Percentiles rank a stretch among this genome's conserved stretches.
phyloP scores from a whole-genome alignment of 1,140 invertebrate genomes.

The Grapholita molesta region DNA sequence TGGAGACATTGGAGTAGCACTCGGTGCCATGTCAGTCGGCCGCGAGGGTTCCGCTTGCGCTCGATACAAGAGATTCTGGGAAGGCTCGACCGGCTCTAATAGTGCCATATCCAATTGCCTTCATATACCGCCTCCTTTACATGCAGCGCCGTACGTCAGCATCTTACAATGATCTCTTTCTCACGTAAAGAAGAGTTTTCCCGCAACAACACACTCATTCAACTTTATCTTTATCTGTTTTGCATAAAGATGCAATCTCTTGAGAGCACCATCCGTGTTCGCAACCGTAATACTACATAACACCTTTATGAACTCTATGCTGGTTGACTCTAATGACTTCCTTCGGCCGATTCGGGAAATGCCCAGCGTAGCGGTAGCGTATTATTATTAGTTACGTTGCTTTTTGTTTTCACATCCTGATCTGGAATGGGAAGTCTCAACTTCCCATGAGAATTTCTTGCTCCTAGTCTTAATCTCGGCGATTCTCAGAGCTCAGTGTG shows the following conservation, averaged over 20 bases:
- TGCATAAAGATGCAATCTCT: slow-evolving; percentile 52
- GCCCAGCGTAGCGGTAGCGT: not conserved
- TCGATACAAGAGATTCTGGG: slow-evolving; percentile 38
- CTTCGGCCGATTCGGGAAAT: slow-evolving; percentile 49
- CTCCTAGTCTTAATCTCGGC: not conserved
- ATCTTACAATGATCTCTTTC: not conserved
- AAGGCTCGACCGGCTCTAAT: slow-evolving; percentile 32
- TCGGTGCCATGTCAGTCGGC: slow-evolving; percentile 43
- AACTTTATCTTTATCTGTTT: slow-evolving; percentile 31
- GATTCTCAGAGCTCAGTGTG: not conserved
- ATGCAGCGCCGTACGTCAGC: not conserved
- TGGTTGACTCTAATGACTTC: slow-evolving; percentile 59
- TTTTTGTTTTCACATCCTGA: slow-evolving; percentile 23
- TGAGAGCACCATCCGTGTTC: slow-evolving; percentile 36
- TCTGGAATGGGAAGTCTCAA: slow-evolving; percentile 11
- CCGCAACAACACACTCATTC: not conserved
- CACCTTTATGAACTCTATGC: slow-evolving; percentile 50
- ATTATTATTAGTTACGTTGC: slow-evolving; percentile 12
- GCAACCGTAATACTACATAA: slow-evolving; percentile 51
- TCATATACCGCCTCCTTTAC: not conserved
- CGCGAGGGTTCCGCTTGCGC: slow-evolving; percentile 41
- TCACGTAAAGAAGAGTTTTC: not conserved
- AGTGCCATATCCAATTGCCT: slow-evolving; percentile 4
- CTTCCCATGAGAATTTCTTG: slow-evolving; percentile 12
- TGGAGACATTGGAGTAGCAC: slow-evolving; percentile 4